Conservation (phyloP, 2,113 vertebrate genomes). For the Trogon melanurus region DNA sequence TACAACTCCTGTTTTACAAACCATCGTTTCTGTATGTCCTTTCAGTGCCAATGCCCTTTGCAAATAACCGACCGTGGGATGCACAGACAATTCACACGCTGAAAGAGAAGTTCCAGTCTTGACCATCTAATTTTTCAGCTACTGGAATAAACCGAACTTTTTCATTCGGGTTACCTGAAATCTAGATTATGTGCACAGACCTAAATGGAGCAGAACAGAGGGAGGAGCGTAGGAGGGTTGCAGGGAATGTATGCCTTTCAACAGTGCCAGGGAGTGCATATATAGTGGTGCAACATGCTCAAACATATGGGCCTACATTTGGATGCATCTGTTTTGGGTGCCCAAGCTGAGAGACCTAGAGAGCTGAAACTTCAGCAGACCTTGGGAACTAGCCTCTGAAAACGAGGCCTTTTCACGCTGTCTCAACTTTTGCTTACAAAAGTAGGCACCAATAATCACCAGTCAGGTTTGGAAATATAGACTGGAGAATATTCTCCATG, state of each 20-base stretch:
- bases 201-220: constrained; percentile 71
- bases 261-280: constrained; percentile 66
- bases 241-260: constrained; percentile 65
- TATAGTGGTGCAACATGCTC: constrained; percentile 73
- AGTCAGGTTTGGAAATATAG: neutral
- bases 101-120: neutral
- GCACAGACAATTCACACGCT: neutral
- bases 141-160: constrained; percentile 3
- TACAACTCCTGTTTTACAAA: neutral
- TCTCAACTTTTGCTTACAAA: neutral
- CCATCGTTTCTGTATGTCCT: neutral
- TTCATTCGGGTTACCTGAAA: constrained; percentile 60
- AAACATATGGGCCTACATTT: constrained; percentile 68
- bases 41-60: neutral
- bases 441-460: neutral
- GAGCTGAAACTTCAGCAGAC: constrained; percentile 58
- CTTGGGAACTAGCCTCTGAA: constrained; percentile 9
- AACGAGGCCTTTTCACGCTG: neutral
- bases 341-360: constrained; percentile 61
- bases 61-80: neutral
- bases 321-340: constrained; percentile 59
- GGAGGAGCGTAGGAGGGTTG: constrained; percentile 61
- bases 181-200: constrained; percentile 45
- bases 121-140: neutral
- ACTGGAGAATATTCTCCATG: neutral